A percentile compares a stretch with the other conserved stretches of the same genome.
Evolutionary conservation across 2,113 vertebrate species (phyloP).

Genomic region (Echinops telfairi): DNA sequence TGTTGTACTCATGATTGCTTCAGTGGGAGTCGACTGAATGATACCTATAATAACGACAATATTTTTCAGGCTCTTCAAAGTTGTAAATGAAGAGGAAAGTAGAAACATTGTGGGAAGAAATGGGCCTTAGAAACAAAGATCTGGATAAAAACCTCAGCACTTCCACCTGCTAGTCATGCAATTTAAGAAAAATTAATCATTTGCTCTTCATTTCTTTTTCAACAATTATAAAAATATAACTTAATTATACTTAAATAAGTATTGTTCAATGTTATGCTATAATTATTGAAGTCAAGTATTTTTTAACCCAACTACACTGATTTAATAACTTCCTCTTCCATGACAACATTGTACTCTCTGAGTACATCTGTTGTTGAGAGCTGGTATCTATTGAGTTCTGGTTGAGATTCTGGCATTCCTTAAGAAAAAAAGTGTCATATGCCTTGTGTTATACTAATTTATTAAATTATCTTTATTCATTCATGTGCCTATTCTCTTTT

Average conservation of each 20-base stretch:
- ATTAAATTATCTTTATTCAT: background rate
- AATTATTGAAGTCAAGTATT: background rate
- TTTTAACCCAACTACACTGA: background rate
- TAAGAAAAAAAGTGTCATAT: background rate
- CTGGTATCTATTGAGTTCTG: background rate
- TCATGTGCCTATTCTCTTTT: background rate
- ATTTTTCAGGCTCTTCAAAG: background rate
- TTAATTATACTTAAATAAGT: background rate
- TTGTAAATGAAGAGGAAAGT: background rate
- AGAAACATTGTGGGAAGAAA: background rate
- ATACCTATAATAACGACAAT: no score
- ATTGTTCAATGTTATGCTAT: background rate
- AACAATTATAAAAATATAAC: conserved; percentile 24
- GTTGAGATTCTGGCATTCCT: background rate
- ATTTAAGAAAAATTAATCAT: background rate
- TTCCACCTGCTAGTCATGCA: background rate
- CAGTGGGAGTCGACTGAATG: no score
- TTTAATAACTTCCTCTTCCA: background rate
- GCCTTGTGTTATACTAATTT: background rate
- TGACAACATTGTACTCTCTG: background rate
- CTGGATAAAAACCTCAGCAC: background rate
- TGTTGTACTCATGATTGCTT: no score
- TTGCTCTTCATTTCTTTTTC: background rate
- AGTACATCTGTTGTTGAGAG: background rate
- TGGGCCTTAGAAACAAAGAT: background rate